Evolutionary conservation across 2,888 invertebrate species (phyloP).

Genomic region (Urechis unicinctus): DNA sequence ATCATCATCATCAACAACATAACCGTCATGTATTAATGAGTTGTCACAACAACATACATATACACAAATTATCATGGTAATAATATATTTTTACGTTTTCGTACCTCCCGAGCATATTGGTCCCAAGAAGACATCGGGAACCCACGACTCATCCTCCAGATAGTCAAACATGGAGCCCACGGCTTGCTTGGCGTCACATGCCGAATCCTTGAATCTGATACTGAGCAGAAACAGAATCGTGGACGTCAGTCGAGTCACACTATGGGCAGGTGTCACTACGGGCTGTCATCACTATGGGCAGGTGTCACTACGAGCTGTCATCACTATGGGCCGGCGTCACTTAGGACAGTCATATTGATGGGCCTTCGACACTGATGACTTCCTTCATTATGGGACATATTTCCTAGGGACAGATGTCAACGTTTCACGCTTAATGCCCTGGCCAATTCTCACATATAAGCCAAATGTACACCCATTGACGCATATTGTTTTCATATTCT

Average conservation of each 20-base stretch:
- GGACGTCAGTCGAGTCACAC: neutral
- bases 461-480: no score
- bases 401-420: no score
- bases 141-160: constrained; percentile 4
- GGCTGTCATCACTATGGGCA: neutral
- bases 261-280: neutral
- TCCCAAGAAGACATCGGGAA: constrained; percentile 18
- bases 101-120: constrained; percentile 17
- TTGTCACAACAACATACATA: no score
- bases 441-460: no score
- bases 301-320: neutral
- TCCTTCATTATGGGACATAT: neutral
- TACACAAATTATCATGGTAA: no score
- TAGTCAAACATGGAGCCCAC: constrained; percentile 16
- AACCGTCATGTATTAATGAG: neutral
- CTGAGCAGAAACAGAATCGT: no score
- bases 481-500: no score
- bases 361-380: neutral
- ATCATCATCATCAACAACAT: neutral
- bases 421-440: no score
- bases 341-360: neutral
- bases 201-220: constrained; percentile 13
- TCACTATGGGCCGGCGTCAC: neutral
- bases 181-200: constrained; percentile 14
- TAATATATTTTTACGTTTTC: no score